Evolutionary conservation across 2,888 invertebrate species (phyloP).

Genomic region (Gerris lacustris): DNA sequence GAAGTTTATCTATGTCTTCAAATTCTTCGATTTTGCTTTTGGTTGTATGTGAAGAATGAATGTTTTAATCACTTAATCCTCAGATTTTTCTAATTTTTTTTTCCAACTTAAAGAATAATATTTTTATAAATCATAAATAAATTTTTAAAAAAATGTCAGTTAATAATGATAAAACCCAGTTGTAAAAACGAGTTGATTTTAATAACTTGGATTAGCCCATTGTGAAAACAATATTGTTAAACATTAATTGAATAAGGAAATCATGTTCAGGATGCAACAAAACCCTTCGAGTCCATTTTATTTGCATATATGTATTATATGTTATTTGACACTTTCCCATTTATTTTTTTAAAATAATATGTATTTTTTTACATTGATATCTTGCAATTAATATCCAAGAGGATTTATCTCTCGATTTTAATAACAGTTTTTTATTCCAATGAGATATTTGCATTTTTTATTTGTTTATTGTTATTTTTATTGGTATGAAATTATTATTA

Average conservation of each 20-base stretch:
- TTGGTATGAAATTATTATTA: too few species aligned
- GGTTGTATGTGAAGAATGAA: too few species aligned
- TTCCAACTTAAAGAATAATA: not conserved
- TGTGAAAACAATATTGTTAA: too few species aligned
- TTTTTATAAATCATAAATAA: not conserved
- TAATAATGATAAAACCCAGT: not conserved
- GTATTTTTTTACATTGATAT: too few species aligned
- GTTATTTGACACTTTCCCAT: not conserved
- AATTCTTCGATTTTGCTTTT: too few species aligned
- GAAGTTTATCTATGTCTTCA: too few species aligned
- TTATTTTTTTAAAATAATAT: too few species aligned
- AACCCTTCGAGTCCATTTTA: not conserved
- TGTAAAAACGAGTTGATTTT: not conserved
- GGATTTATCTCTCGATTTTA: too few species aligned
- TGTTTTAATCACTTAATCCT: too few species aligned
- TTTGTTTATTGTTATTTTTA: not conserved
- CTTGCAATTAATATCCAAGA: too few species aligned
- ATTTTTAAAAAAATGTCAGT: not conserved
- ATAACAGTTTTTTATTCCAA: not conserved
- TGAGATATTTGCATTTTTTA: not conserved
- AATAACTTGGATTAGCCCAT: not conserved
- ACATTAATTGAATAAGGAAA: too few species aligned
- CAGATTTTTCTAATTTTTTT: too few species aligned
- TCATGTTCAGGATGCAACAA: constrained; percentile 1
- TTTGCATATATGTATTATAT: not conserved